A percentile compares a stretch with the other conserved stretches of the same genome.
These are phyloP conservation scores for Nomada flava DNA, from an alignment of 2,888 invertebrate genomes.

Conservation along the genomic window DNA sequence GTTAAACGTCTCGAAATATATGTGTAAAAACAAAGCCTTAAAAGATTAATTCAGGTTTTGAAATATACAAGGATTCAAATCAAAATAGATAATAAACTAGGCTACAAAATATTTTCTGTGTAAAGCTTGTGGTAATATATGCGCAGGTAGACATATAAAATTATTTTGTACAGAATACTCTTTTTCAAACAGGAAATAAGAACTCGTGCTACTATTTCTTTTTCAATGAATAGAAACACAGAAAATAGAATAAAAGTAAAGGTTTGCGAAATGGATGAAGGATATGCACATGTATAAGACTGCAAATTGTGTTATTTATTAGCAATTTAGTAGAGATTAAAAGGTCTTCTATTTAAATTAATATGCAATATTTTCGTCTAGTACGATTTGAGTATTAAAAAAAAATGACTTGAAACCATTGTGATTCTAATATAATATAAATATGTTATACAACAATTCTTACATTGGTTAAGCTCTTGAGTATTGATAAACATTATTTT, in stretches of 20 bases:
- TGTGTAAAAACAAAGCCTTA: constrained; percentile 36
- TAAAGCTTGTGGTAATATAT: constrained; percentile 31
- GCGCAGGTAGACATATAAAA: constrained; percentile 14
- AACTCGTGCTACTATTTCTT: constrained; percentile 38
- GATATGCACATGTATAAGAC: constrained; percentile 52
- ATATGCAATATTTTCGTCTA: constrained; percentile 50
- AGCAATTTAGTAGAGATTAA: constrained; percentile 34
- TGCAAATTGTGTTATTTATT: constrained; percentile 53
- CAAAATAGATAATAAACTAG: constrained; percentile 47
- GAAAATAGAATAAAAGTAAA: constrained; percentile 11
- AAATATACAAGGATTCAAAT: constrained; percentile 50
- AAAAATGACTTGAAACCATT: constrained; percentile 11
- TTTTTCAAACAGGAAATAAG: constrained; percentile 42
- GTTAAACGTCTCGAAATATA: constrained; percentile 28
- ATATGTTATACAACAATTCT: background rate
- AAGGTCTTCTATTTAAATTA: constrained; percentile 41
- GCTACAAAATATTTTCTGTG: constrained; percentile 48
- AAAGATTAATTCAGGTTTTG: constrained; percentile 28
- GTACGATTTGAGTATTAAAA: constrained; percentile 33
- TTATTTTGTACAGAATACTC: constrained; percentile 53
- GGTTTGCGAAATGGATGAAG: constrained; percentile 12
- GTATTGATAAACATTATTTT: constrained; percentile 15
- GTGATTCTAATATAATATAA: constrained; percentile 13
- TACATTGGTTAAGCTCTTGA: constrained; percentile 13
- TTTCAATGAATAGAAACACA: constrained; percentile 24